A percentile compares a stretch with the other conserved stretches of the same genome.
These are phyloP conservation scores for Mesorhabditis spiculigera DNA, from an alignment of 2,888 invertebrate genomes.

Conservation along the genomic window DNA sequence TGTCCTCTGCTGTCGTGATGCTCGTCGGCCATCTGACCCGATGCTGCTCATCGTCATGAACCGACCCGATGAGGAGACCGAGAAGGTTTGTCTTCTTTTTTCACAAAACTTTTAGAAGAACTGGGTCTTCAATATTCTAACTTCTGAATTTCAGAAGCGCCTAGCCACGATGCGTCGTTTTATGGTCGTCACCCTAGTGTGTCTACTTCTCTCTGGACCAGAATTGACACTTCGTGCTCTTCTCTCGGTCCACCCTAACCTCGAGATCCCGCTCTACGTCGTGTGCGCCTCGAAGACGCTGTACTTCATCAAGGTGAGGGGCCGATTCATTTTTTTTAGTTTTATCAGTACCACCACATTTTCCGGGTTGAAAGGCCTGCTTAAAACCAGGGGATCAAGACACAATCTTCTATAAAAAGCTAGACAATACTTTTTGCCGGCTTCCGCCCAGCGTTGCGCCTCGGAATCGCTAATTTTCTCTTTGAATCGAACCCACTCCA, in stretches of 20 bases:
- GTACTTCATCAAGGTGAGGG: constrained; percentile 25
- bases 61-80: constrained; percentile 40
- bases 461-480: too few species aligned
- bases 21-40: constrained; percentile 34
- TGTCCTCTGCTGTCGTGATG: constrained; percentile 41
- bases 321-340: not conserved
- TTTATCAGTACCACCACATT: too few species aligned
- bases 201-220: constrained; percentile 35
- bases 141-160: constrained; percentile 19
- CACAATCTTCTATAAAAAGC: too few species aligned
- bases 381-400: too few species aligned
- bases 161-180: constrained; percentile 36
- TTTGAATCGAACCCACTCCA: too few species aligned
- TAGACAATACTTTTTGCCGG: too few species aligned
- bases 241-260: constrained; percentile 3
- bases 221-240: constrained; percentile 37
- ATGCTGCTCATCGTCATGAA: constrained; percentile 51
- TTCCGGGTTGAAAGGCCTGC: too few species aligned
- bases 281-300: constrained; percentile 18
- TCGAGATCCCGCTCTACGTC: constrained; percentile 17
- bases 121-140: constrained; percentile 9
- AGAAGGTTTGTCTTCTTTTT: constrained; percentile 27
- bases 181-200: constrained; percentile 40
- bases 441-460: too few species aligned
- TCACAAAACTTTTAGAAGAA: not conserved